Conservation (phyloP, 2,797 vertebrate genomes). For the Gobio occitaniae region DNA sequence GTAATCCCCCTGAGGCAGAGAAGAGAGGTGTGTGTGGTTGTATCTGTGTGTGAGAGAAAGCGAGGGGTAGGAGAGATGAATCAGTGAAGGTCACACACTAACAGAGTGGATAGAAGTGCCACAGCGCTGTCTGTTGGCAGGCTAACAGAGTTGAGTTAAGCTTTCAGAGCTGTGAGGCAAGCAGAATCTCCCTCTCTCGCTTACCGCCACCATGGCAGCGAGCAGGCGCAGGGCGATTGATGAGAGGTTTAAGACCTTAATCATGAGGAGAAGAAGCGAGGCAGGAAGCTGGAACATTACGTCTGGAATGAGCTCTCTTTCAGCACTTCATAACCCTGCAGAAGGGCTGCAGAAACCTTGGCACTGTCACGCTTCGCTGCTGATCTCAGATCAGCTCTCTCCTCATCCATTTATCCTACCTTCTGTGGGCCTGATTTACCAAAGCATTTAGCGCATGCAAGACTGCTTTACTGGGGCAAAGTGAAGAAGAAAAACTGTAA, state of each 20-base stretch:
- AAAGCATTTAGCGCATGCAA: constrained; percentile 39
- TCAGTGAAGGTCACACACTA: constrained; percentile 61
- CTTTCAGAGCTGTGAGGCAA: constrained; percentile 26
- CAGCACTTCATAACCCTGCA: constrained; percentile 52
- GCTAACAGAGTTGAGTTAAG: constrained; percentile 44
- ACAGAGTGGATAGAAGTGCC: constrained; percentile 55
- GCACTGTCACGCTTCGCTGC: constrained; percentile 28
- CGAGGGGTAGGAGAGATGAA: constrained; percentile 37
- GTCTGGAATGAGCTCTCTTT: constrained; percentile 51
- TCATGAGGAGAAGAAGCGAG: constrained; percentile 53
- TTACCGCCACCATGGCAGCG: constrained; percentile 21
- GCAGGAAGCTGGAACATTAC: constrained; percentile 51
- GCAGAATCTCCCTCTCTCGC: constrained; percentile 33
- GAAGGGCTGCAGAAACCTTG: constrained; percentile 39
- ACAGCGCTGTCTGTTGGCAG: constrained; percentile 58
- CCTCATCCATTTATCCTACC: constrained; percentile 41
- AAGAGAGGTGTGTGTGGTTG: constrained; percentile 43
- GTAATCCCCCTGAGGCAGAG: constrained; percentile 51
- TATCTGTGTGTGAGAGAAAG: constrained; percentile 48
- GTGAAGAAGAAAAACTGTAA: constrained; percentile 18
- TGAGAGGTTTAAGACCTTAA: constrained; percentile 65
- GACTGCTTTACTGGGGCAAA: constrained; percentile 33
- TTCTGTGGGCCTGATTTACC: constrained; percentile 34
- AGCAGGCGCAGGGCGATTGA: constrained; percentile 48
- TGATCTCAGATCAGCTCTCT: constrained; percentile 45